These are phyloP conservation scores for Carcina quercana DNA, from an alignment of 2,888 invertebrate genomes.

Conservation along the genomic window DNA sequence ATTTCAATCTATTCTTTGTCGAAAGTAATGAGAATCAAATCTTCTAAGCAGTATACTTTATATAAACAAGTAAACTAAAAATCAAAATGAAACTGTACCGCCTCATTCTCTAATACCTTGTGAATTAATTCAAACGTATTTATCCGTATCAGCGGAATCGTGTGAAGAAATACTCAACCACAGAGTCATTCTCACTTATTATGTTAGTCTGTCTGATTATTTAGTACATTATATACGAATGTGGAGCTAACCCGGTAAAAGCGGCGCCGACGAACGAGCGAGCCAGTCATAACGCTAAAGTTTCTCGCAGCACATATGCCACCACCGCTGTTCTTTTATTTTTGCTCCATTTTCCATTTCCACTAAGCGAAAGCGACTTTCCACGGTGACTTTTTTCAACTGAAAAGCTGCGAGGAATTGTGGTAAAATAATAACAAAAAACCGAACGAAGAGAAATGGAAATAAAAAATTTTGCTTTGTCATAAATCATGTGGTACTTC, in stretches of 20 bases:
- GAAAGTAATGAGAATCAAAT: no score
- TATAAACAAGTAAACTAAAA: no score
- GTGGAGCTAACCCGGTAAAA: slow-evolving; percentile 15
- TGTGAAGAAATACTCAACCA: background rate
- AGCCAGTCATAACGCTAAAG: slow-evolving; percentile 42
- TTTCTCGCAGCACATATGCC: slow-evolving; percentile 57
- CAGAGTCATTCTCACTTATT: background rate
- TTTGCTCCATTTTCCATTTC: slow-evolving; percentile 61
- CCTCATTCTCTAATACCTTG: no score
- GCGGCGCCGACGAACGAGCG: slow-evolving; percentile 14
- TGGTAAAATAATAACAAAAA: slow-evolving; percentile 60
- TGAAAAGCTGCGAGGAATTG: slow-evolving; percentile 60
- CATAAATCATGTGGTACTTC: slow-evolving; percentile 70
- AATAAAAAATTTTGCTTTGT: slow-evolving; percentile 71
- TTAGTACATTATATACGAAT: slow-evolving; percentile 2
- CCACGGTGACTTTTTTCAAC: slow-evolving; percentile 56
- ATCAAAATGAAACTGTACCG: no score
- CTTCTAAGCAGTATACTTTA: no score
- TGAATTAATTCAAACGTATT: no score
- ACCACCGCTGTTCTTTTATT: slow-evolving; percentile 46
- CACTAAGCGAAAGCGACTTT: slow-evolving; percentile 66
- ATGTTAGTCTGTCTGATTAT: background rate
- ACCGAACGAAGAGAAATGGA: slow-evolving; percentile 63
- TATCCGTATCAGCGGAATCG: no score
- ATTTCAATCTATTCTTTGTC: no score